phyloP scores from a whole-genome alignment of 2,797 vertebrate species.

The Hypotaenidia okinawae region DNA sequence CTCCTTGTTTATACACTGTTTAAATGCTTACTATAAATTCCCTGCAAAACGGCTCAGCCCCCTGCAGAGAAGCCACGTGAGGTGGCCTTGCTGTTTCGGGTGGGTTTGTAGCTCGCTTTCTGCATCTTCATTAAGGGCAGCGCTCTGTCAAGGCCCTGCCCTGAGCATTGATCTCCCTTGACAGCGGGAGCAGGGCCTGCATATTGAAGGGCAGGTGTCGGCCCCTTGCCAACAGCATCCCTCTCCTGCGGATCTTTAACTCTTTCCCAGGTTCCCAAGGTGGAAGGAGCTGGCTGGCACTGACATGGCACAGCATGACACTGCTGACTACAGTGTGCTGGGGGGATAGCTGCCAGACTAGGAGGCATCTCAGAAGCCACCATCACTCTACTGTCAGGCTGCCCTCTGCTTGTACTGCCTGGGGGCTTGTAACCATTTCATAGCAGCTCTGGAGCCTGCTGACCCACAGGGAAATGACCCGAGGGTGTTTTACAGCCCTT shows the following conservation, averaged over 20 bases:
- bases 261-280: not conserved
- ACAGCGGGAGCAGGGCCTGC: not conserved
- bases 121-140: constrained; percentile 3
- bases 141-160: not conserved
- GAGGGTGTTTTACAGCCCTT: not conserved
- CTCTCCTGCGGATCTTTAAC: not conserved
- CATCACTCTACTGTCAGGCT: not conserved
- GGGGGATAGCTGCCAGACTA: not conserved
- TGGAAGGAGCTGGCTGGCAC: fast-evolving
- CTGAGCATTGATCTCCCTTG: constrained; percentile 23
- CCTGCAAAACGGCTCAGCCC: not conserved
- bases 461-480: not conserved
- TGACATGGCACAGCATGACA: not conserved
- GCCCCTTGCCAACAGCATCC: not conserved
- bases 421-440: not conserved
- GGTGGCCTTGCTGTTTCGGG: not conserved
- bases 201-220: constrained; percentile 10
- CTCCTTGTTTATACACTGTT: not conserved
- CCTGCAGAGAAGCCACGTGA: not conserved
- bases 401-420: not conserved
- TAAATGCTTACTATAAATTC: not conserved
- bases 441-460: not conserved
- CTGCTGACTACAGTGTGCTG: fast-evolving
- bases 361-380: not conserved
- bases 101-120: constrained; percentile 1